These are phyloP conservation scores for Enteromius fasciolatus DNA, from an alignment of 2,797 vertebrate genomes.

Conservation along the genomic window DNA sequence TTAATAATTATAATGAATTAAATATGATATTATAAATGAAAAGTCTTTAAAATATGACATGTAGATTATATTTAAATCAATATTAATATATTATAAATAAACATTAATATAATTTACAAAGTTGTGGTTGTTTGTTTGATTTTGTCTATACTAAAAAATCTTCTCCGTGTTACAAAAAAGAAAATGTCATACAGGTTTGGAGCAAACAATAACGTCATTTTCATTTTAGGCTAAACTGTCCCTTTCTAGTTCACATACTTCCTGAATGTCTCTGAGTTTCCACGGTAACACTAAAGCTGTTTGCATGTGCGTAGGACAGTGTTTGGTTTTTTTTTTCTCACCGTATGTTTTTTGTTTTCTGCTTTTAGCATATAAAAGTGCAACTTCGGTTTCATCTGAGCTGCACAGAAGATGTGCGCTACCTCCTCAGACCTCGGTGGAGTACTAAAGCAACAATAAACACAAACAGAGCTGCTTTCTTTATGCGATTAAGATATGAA, in stretches of 20 bases:
- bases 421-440: conserved; percentile 23
- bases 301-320: conserved; percentile 37
- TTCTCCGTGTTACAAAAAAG: background rate
- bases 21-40: too few species aligned
- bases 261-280: conserved; percentile 49
- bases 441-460: conserved; percentile 41
- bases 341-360: conserved; percentile 53
- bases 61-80: background rate
- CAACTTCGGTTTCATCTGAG: conserved; percentile 48
- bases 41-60: too few species aligned
- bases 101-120: background rate
- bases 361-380: conserved; percentile 55
- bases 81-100: background rate
- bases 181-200: background rate
- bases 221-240: conserved; percentile 24
- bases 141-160: background rate
- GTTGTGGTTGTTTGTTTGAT: background rate
- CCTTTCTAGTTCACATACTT: conserved; percentile 30
- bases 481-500: conserved; percentile 15
- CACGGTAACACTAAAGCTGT: conserved; percentile 53
- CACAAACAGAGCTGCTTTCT: conserved; percentile 20
- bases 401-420: conserved; percentile 48
- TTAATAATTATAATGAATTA: background rate
- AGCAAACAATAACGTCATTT: background rate
- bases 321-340: background rate